A percentile compares a stretch with the other conserved stretches of the same genome.
Conservation (phyloP, 2,888 invertebrate genomes). For the Acleris cristana region DNA sequence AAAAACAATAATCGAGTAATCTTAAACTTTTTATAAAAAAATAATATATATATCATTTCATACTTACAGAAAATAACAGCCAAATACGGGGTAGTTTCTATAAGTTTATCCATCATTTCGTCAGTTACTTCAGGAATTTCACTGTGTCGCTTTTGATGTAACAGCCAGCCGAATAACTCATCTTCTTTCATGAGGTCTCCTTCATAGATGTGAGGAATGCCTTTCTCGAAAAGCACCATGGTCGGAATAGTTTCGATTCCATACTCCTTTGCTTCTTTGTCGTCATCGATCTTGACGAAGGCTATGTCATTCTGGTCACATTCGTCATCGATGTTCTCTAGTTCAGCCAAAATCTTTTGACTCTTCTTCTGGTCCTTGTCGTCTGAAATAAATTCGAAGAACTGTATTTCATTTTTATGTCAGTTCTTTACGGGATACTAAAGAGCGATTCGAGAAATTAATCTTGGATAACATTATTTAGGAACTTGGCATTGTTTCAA, state of each 20-base stretch:
- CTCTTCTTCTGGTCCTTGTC: slow-evolving; percentile 96
- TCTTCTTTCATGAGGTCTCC: slow-evolving; percentile 96
- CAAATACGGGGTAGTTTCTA: slow-evolving; percentile 90
- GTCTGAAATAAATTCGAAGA: slow-evolving; percentile 85
- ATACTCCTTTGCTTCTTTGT: slow-evolving; percentile 94
- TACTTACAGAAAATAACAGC: slow-evolving; percentile 96
- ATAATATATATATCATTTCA: not conserved
- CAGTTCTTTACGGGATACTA: slow-evolving; percentile 70
- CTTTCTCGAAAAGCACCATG: slow-evolving; percentile 90
- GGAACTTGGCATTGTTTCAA: slow-evolving; percentile 64
- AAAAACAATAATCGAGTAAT: not conserved
- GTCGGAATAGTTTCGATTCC: slow-evolving; percentile 93
- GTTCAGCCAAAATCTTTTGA: slow-evolving; percentile 91
- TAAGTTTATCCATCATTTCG: slow-evolving; percentile 96
- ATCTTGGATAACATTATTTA: slow-evolving; percentile 48
- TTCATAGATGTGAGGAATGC: slow-evolving; percentile 89
- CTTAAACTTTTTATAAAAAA: too few species aligned
- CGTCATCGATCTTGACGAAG: slow-evolving; percentile 95
- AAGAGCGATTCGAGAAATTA: slow-evolving; percentile 48
- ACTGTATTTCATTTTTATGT: slow-evolving; percentile 82
- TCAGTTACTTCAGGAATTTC: slow-evolving; percentile 97
- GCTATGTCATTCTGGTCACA: slow-evolving; percentile 96
- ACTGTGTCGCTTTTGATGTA: slow-evolving; percentile 94
- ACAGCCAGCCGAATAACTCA: slow-evolving; percentile 93
- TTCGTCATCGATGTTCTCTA: slow-evolving; percentile 97